A percentile compares a stretch with the other conserved stretches of the same genome.
These are phyloP conservation scores for Schizopygopsis pylzovi DNA, from an alignment of 2,797 vertebrate species.

Conservation along the genomic window DNA sequence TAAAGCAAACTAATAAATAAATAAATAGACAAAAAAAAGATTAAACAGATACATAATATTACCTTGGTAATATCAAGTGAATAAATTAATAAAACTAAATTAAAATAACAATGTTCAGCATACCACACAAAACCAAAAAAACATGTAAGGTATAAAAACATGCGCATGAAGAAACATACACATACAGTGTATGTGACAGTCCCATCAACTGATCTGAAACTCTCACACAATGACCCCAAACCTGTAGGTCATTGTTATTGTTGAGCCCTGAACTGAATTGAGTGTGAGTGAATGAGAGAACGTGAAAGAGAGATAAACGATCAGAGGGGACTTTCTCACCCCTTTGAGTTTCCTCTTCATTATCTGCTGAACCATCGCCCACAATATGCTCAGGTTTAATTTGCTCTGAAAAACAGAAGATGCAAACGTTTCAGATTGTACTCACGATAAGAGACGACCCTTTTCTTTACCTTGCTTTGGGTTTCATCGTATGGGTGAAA, in stretches of 20 bases:
- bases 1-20: not conserved
- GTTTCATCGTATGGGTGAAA: too few relatives aligned
- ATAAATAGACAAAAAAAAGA: not conserved
- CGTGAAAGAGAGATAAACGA: not conserved
- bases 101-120: not conserved
- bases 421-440: not conserved
- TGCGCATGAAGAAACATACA: not conserved
- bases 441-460: not conserved
- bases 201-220: not conserved
- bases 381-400: conserved; percentile 92
- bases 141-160: not conserved
- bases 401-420: conserved; percentile 84
- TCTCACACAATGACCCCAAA: not conserved
- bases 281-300: not conserved
- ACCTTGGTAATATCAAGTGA: not conserved
- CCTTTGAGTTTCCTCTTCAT: conserved; percentile 91
- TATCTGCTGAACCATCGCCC: conserved; percentile 89
- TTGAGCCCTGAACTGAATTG: not conserved
- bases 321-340: conserved; percentile 74
- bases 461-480: not conserved
- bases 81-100: not conserved
- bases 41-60: not conserved
- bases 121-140: not conserved
- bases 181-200: not conserved
- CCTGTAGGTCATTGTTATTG: not conserved